phyloP scores from a whole-genome alignment of 2,888 invertebrate species.

The Eremobia ochroleuca region DNA sequence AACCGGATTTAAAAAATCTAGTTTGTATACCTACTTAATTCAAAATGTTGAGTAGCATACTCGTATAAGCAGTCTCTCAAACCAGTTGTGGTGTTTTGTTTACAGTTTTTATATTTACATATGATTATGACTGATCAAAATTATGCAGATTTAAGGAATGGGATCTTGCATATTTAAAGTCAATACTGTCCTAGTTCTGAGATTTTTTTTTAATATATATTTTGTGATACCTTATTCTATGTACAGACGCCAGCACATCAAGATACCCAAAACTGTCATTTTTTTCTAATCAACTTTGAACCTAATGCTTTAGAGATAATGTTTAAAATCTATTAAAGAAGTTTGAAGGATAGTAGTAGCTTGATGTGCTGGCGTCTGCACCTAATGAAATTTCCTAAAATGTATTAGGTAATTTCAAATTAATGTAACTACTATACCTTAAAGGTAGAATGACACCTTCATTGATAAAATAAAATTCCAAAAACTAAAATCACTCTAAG shows the following conservation, averaged over 20 bases:
- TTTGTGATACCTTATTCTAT: neutral
- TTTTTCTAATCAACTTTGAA: no score
- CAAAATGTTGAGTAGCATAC: constrained; percentile 26
- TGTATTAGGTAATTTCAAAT: neutral
- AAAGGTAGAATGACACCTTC: neutral
- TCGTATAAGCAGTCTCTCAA: constrained; percentile 2
- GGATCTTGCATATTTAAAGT: neutral
- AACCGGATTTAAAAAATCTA: constrained; percentile 26
- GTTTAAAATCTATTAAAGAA: no score
- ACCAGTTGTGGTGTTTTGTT: constrained; percentile 13
- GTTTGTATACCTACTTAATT: constrained; percentile 21
- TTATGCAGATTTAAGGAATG: constrained; percentile 2
- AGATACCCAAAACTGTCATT: no score
- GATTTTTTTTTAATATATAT: neutral
- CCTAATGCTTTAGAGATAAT: no score
- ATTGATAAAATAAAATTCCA: neutral
- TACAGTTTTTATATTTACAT: neutral
- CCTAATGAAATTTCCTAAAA: neutral
- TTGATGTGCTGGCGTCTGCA: no score
- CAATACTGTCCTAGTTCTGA: neutral
- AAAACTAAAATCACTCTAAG: neutral
- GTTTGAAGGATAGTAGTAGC: no score
- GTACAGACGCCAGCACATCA: no score
- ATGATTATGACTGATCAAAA: neutral
- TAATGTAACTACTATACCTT: neutral